A percentile compares a stretch with the other conserved stretches of the same genome.
Evolutionary conservation across 2,113 vertebrate species (phyloP).

Genomic region (Carassius gibelio): DNA sequence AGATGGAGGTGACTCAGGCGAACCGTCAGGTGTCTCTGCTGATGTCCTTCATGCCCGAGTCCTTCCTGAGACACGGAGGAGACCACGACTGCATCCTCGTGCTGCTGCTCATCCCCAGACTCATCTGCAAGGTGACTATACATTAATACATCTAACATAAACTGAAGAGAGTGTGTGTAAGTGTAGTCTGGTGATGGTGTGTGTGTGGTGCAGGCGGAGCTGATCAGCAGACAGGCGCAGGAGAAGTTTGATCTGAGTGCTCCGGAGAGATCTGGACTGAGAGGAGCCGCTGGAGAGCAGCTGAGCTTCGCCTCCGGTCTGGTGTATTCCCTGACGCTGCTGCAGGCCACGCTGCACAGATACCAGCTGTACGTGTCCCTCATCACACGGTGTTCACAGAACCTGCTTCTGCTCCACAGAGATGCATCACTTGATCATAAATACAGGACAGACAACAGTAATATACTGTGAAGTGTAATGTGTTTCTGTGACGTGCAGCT

Average conservation of each 20-base stretch:
- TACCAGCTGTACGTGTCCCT: conserved; percentile 82
- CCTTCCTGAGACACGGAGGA: conserved; percentile 94
- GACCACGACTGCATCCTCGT: conserved; percentile 96
- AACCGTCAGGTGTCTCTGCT: conserved; percentile 92
- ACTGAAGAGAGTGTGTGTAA: too few species aligned
- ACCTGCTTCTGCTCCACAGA: not conserved
- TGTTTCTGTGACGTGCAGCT: too few species aligned
- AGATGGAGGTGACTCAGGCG: conserved; percentile 95
- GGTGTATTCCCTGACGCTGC: conserved; percentile 91
- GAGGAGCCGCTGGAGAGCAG: conserved; percentile 86
- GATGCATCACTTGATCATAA: too few species aligned
- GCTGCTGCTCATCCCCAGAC: conserved; percentile 92
- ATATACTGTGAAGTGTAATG: too few species aligned
- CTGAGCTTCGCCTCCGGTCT: conserved; percentile 92
- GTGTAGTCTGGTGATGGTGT: too few species aligned
- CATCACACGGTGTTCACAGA: too few species aligned
- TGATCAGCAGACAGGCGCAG: conserved; percentile 93
- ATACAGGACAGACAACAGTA: too few species aligned
- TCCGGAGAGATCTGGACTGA: conserved; percentile 78
- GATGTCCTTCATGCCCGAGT: conserved; percentile 97
- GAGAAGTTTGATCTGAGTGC: conserved; percentile 93
- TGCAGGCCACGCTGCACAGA: conserved; percentile 92
- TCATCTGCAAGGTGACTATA: conserved; percentile 84
- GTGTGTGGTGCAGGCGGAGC: conserved; percentile 77
- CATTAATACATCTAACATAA: too few species aligned